These are phyloP conservation scores for Drosophila aff. DNA, from an alignment of 1,140 invertebrate genomes.

Conservation along the genomic window DNA sequence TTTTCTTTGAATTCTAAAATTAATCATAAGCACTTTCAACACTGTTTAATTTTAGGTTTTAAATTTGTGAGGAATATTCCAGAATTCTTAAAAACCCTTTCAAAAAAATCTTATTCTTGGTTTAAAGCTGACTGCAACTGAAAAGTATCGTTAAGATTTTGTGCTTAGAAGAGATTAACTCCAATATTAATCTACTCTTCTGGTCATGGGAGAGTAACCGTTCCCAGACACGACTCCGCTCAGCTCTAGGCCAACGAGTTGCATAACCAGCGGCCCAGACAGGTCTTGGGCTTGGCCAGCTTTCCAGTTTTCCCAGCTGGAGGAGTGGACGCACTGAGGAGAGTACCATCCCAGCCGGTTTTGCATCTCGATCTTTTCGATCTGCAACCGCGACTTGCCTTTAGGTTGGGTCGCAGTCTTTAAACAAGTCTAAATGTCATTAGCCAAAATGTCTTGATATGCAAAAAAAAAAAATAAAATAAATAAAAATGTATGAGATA, in stretches of 20 bases:
- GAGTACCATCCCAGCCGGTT: slow-evolving; percentile 29
- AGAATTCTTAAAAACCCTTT: background rate
- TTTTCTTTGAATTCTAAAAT: no score
- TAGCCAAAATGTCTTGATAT: slow-evolving; percentile 11
- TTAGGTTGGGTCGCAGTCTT: slow-evolving; percentile 16
- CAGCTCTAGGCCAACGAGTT: slow-evolving; percentile 23
- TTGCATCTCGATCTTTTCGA: slow-evolving; percentile 20
- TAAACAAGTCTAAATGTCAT: slow-evolving; percentile 35
- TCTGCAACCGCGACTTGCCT: slow-evolving; percentile 17
- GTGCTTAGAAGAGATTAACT: background rate
- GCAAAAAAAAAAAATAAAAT: background rate
- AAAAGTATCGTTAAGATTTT: background rate
- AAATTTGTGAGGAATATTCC: background rate
- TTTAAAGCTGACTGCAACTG: no score
- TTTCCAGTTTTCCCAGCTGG: slow-evolving; percentile 34
- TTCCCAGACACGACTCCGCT: slow-evolving; percentile 3
- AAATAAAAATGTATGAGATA: background rate
- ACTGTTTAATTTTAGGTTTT: no score
- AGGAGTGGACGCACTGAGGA: slow-evolving; percentile 3
- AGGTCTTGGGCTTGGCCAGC: slow-evolving; percentile 29
- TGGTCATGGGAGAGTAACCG: slow-evolving; percentile 13
- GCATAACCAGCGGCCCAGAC: slow-evolving; percentile 27
- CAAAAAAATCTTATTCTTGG: background rate
- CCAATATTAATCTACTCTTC: background rate
- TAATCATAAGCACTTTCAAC: background rate